Base-by-base conservation (phyloP, 2,797 vertebrate species). In the Tangara arthus region DNA sequence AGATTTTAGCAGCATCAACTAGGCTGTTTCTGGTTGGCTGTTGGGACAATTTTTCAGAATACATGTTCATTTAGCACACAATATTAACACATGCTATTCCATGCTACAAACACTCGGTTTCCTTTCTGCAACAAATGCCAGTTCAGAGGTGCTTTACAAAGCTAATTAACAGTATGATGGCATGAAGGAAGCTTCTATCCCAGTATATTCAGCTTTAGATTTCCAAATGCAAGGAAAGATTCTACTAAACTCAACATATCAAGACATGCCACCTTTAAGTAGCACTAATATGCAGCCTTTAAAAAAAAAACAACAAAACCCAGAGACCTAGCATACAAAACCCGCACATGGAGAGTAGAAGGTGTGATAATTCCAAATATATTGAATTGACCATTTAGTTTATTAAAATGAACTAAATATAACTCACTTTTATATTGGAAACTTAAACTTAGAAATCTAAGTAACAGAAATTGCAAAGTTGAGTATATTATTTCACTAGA, bases 11-110 rank as follows among this genome's bases (percentile, higher is more conserved):
- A 39, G 98, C 95, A 95, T 99, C 98, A 41, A 97, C 91, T 65
- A 97, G 82, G 92, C 97, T 97, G 97, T 98, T 98, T 96, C 98
- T 98, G 96, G 97, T 93, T 72, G 98, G 98, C 98, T 99, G 97
- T 97, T 83, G 96, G 91, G 82, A 95, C 20, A 95, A 80, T 83
- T 94, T 96, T 97, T 87, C 93, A 93, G 92, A 75, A 96, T 3
- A 91, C 57, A 77, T 10, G 18, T 90, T 93, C 70, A 53, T 82
- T 95, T 52, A 84, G 77, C 34, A 92, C 3, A 91, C 68, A 94
- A 21, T 41, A 95, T 72, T 64, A 90, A 88, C 80, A 96, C 64
- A 42, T 4, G 65, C 37, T 34, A 72, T 37, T 56, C 55, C 78
- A 81, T 34, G 35, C 50, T 56, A 90, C 18, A 91, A 83, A 71